Conservation (phyloP, 2,113 vertebrate genomes). For the Upupa epops region DNA sequence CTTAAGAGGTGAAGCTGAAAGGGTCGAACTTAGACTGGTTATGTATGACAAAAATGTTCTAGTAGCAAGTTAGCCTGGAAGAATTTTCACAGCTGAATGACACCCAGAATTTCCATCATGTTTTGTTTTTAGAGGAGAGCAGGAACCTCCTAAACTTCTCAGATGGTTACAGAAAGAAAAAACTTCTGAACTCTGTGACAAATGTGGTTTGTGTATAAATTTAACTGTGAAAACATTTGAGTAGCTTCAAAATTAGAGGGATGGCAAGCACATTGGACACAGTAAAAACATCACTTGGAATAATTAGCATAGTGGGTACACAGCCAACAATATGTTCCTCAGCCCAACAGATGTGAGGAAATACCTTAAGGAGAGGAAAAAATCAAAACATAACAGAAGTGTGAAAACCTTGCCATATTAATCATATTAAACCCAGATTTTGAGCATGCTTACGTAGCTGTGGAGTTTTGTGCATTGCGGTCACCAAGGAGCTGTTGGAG, state of each 20-base stretch:
- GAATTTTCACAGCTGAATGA: neutral
- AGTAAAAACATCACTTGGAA: neutral
- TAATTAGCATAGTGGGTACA: conserved; percentile 11
- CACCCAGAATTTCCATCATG: neutral
- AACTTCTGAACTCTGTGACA: conserved; percentile 9
- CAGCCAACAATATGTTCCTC: neutral
- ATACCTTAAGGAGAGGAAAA: conserved; percentile 1
- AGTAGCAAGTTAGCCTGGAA: neutral
- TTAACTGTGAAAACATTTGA: conserved; percentile 8
- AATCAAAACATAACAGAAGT: neutral
- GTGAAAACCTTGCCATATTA: neutral
- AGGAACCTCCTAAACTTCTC: conserved; percentile 27
- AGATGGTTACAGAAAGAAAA: neutral
- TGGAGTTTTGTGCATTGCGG: neutral
- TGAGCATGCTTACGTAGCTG: neutral
- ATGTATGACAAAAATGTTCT: neutral
- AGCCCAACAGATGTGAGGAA: neutral
- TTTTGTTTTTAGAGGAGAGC: neutral
- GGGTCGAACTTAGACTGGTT: neutral
- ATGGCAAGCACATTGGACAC: conserved; percentile 33
- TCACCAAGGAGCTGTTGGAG: neutral
- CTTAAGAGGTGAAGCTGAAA: neutral
- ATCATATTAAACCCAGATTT: fast-evolving
- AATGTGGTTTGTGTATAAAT: conserved; percentile 47
- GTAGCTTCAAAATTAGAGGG: conserved; percentile 16